phyloP scores from a whole-genome alignment of 2,797 vertebrate species.

The Gadopsis marmoratus region DNA sequence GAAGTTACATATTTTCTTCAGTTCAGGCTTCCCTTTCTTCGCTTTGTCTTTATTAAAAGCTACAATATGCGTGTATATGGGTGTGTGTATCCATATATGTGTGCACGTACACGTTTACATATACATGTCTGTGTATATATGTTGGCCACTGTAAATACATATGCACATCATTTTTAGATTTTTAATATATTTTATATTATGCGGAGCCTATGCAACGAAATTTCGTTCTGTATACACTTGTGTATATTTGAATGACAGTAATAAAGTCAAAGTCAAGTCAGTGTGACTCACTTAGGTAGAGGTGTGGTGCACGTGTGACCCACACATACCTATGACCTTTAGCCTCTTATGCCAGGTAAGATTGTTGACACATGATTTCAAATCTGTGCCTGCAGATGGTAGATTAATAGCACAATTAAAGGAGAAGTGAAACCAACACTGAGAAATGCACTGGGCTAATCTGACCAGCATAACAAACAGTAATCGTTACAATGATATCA shows the following conservation, averaged over 20 bases:
- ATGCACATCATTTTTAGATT: too few relatives aligned
- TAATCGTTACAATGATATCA: neutral
- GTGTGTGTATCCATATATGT: too few relatives aligned
- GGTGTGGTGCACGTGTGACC: neutral
- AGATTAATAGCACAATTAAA: constrained; percentile 25
- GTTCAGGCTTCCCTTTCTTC: neutral
- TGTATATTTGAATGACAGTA: too few relatives aligned
- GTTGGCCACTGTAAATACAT: too few relatives aligned
- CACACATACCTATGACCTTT: neutral
- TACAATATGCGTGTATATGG: neutral
- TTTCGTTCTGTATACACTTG: too few relatives aligned
- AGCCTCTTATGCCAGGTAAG: neutral
- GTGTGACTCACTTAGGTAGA: neutral
- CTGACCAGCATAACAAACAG: constrained; percentile 5
- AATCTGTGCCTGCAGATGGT: neutral
- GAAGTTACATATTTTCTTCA: neutral
- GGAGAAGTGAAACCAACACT: constrained; percentile 1
- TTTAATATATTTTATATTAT: too few relatives aligned
- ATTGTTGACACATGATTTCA: neutral
- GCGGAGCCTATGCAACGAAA: too few relatives aligned
- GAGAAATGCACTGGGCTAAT: neutral
- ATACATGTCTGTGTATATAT: too few relatives aligned
- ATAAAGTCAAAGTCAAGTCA: too few relatives aligned
- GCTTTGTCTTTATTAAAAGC: neutral
- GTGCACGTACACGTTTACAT: too few relatives aligned